These are phyloP conservation scores for Peromyscus californicus DNA, from an alignment of 2,113 vertebrate genomes.

Conservation along the genomic window DNA sequence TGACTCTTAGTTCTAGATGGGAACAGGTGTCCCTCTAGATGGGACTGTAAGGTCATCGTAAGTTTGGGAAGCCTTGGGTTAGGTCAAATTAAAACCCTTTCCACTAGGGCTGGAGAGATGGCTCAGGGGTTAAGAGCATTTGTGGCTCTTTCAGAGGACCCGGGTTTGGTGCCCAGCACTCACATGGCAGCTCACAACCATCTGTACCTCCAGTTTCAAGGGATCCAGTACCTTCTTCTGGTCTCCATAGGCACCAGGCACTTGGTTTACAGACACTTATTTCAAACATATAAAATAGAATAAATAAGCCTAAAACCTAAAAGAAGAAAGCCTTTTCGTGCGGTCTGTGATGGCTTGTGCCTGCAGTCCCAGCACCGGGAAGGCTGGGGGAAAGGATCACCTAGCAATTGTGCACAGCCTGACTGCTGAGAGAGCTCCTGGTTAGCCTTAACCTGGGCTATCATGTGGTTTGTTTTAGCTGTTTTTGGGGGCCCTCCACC, in stretches of 20 bases:
- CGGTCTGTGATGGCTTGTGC: background rate
- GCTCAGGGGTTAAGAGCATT: background rate
- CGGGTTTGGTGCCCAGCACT: background rate
- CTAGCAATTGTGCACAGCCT: background rate
- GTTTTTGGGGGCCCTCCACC: too few relatives aligned
- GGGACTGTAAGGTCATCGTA: background rate
- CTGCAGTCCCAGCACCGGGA: background rate
- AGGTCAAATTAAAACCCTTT: background rate
- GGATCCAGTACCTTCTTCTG: background rate
- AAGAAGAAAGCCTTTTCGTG: background rate
- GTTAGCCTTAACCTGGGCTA: background rate
- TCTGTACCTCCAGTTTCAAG: background rate
- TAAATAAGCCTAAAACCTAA: background rate
- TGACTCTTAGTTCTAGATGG: background rate
- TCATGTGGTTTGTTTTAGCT: too few relatives aligned
- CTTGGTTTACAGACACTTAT: background rate
- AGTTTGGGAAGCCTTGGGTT: background rate
- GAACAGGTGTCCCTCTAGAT: background rate
- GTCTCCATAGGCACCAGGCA: background rate
- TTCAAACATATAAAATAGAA: background rate
- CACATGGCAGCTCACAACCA: background rate
- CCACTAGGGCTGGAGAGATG: too few relatives aligned
- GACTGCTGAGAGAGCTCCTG: background rate
- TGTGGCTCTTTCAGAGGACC: background rate
- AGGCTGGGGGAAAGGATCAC: background rate